phyloP scores from a whole-genome alignment of 1,140 invertebrate species.

The Hycleus phaleratus region DNA sequence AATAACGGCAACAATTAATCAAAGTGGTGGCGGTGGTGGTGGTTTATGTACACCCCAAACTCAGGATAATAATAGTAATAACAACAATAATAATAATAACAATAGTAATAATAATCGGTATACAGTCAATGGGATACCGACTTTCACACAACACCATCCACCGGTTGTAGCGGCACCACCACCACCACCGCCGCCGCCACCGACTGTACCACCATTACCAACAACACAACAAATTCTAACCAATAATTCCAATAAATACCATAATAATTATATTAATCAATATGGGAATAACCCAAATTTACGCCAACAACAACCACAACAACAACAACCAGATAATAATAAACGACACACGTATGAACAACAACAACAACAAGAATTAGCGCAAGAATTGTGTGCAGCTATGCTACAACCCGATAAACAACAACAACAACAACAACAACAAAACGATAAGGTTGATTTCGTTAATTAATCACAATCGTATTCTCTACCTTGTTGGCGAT shows the following conservation, averaged over 20 bases:
- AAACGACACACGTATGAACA: constrained; percentile 34
- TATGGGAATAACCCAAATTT: constrained; percentile 28
- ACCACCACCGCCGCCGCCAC: no score
- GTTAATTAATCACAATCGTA: neutral
- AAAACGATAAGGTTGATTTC: constrained; percentile 6
- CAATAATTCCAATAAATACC: constrained; percentile 28
- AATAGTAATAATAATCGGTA: constrained; percentile 30
- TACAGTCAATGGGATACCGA: constrained; percentile 38
- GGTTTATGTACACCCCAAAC: constrained; percentile 24
- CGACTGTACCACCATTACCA: constrained; percentile 19
- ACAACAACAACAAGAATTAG: constrained; percentile 33
- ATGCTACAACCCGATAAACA: constrained; percentile 29
- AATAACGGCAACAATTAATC: constrained; percentile 1
- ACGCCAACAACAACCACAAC: constrained; percentile 7
- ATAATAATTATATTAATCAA: constrained; percentile 34
- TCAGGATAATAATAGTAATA: constrained; percentile 26
- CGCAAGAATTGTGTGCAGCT: constrained; percentile 35
- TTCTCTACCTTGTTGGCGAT: no score
- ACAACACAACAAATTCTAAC: constrained; percentile 32
- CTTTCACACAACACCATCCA: constrained; percentile 39
- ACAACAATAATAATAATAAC: constrained; percentile 7
- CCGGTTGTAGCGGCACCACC: no score
- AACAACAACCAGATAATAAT: constrained; percentile 12
- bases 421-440: constrained; percentile 6
- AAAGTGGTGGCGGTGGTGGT: no score